A percentile compares a stretch with the other conserved stretches of the same genome.
Conservation (phyloP, 2,888 invertebrate species). For the Latrodectus elegans region DNA sequence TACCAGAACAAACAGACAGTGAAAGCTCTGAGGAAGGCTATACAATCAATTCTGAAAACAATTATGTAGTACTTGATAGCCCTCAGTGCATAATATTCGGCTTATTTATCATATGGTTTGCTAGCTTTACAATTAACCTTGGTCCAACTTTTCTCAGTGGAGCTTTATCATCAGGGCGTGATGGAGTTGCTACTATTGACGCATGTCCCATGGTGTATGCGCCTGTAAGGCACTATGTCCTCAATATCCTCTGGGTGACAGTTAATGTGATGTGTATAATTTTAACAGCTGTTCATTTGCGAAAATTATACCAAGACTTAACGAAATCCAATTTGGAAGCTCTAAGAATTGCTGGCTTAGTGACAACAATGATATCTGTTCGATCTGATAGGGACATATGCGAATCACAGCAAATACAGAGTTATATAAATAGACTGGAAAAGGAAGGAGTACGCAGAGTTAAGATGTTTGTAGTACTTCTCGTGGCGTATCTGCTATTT, state of each 20-base stretch:
- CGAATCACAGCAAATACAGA: slow-evolving; percentile 77
- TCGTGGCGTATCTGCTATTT: slow-evolving; percentile 88
- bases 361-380: slow-evolving; percentile 88
- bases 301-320: slow-evolving; percentile 81
- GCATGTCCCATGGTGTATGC: slow-evolving; percentile 90
- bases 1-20: slow-evolving; percentile 78
- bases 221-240: slow-evolving; percentile 90
- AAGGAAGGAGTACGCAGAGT: slow-evolving; percentile 87
- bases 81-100: slow-evolving; percentile 93
- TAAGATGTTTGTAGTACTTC: slow-evolving; percentile 89
- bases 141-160: slow-evolving; percentile 90
- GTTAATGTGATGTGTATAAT: slow-evolving; percentile 90
- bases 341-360: slow-evolving; percentile 86
- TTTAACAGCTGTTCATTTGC: slow-evolving; percentile 87
- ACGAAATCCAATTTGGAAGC: slow-evolving; percentile 89
- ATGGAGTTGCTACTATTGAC: slow-evolving; percentile 81
- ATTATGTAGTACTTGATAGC: slow-evolving; percentile 79
- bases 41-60: slow-evolving; percentile 46
- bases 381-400: slow-evolving; percentile 70
- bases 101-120: slow-evolving; percentile 94
- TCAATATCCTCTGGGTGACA: slow-evolving; percentile 91
- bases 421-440: slow-evolving; percentile 85
- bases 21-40: slow-evolving; percentile 37
- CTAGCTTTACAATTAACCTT: slow-evolving; percentile 90
- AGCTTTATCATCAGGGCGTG: slow-evolving; percentile 85